A percentile compares a stretch with the other conserved stretches of the same genome.
Conservation (phyloP, 2,888 invertebrate genomes). For the Frankliniella intonsa region DNA sequence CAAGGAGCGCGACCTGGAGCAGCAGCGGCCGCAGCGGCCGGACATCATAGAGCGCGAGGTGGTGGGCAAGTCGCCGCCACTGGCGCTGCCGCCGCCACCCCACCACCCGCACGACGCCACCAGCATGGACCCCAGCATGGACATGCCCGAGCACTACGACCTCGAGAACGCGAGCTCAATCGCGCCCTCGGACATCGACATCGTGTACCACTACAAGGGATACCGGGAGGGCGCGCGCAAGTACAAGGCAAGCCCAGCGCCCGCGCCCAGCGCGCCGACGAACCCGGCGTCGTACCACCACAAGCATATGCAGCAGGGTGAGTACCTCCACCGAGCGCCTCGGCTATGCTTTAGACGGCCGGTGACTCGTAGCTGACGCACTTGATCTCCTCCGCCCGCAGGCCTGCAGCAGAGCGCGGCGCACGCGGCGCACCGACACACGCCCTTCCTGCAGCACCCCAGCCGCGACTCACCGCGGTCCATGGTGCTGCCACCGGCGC, state of each 20-base stretch:
- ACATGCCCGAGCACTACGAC: slow-evolving; percentile 88
- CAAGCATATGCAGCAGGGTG: slow-evolving; percentile 48
- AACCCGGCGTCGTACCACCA: slow-evolving; percentile 62
- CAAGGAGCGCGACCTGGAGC: slow-evolving; percentile 66
- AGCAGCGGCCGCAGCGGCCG: slow-evolving; percentile 77
- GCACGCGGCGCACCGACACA: slow-evolving; percentile 66
- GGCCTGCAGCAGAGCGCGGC: slow-evolving; percentile 50
- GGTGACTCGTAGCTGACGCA: no score
- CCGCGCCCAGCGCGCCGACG: slow-evolving; percentile 43
- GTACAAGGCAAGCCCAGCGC: slow-evolving; percentile 66
- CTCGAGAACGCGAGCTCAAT: slow-evolving; percentile 96
- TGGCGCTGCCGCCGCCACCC: slow-evolving; percentile 70
- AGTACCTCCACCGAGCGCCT: not conserved
- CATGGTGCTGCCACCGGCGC: slow-evolving; percentile 41
- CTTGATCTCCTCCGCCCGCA: not conserved
- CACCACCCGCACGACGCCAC: slow-evolving; percentile 69
- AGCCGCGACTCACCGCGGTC: slow-evolving; percentile 41
- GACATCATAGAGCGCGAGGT: slow-evolving; percentile 91
- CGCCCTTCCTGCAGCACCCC: slow-evolving; percentile 65
- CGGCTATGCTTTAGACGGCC: not conserved
- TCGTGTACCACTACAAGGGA: slow-evolving; percentile 93
- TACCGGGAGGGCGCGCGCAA: slow-evolving; percentile 82
- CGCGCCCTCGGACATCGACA: slow-evolving; percentile 95
- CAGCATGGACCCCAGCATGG: slow-evolving; percentile 53
- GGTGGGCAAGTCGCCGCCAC: slow-evolving; percentile 75